These are phyloP conservation scores for Cirrhinus molitorella DNA, from an alignment of 2,797 vertebrate genomes.

Conservation along the genomic window DNA sequence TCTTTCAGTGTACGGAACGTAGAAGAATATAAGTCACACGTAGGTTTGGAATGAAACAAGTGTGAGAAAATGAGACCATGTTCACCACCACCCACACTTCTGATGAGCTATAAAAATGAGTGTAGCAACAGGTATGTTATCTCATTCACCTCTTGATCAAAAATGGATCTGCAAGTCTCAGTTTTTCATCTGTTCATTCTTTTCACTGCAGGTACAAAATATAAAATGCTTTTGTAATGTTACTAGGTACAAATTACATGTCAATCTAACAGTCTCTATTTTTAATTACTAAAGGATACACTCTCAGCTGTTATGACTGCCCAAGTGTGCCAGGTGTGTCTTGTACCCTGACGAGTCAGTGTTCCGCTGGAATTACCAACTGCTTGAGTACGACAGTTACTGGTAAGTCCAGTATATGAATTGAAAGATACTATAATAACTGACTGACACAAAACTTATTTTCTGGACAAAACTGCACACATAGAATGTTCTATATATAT, in stretches of 20 bases:
- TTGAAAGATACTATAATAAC: background rate
- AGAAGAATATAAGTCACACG: too few species aligned
- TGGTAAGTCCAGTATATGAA: background rate
- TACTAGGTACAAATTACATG: background rate
- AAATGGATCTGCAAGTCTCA: conserved; percentile 23
- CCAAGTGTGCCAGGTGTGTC: fast-evolving
- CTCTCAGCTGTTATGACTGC: background rate
- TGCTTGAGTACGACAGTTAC: background rate
- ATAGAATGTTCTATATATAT: background rate
- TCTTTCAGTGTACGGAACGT: too few species aligned
- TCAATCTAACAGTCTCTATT: background rate
- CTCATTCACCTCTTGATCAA: background rate
- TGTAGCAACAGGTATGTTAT: background rate
- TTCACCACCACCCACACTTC: too few species aligned
- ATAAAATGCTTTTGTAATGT: background rate
- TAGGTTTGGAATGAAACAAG: too few species aligned
- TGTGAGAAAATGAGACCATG: too few species aligned
- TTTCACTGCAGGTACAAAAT: conserved; percentile 11
- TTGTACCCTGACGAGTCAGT: background rate
- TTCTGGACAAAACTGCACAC: background rate
- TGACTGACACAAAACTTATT: background rate
- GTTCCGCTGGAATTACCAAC: background rate
- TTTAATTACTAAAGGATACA: background rate
- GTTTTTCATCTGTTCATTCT: background rate
- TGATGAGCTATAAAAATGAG: background rate